Evolutionary conservation across 2,797 vertebrate species (phyloP).

Genomic region (Chiloscyllium punctatum): DNA sequence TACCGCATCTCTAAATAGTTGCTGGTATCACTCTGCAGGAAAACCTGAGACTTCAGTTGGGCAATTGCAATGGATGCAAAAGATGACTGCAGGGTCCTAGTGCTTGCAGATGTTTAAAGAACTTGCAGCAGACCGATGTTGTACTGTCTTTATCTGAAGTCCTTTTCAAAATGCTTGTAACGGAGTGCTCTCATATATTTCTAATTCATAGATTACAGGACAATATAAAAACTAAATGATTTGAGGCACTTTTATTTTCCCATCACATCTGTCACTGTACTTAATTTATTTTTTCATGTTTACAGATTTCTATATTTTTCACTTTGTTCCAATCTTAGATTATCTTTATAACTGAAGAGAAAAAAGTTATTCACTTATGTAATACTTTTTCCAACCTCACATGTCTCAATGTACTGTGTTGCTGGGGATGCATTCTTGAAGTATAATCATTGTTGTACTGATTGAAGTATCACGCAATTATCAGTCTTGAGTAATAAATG

Average conservation of each 20-base stretch:
- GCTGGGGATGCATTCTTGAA: not conserved
- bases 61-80: constrained; percentile 4
- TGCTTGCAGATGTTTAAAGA: constrained; percentile 7
- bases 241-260: not conserved
- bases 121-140: not conserved
- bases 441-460: not conserved
- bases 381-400: not conserved
- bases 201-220: not conserved
- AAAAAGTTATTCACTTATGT: not conserved
- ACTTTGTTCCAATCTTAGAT: not conserved
- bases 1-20: constrained; percentile 29
- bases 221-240: not conserved
- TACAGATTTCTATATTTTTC: not conserved
- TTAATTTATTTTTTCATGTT: not conserved
- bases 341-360: not conserved
- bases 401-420: not conserved
- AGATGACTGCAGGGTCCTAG: constrained; percentile 13
- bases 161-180: not conserved
- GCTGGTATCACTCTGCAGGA: constrained; percentile 35
- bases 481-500: not conserved
- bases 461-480: not conserved
- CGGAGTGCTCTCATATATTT: not conserved
- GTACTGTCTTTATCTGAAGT: not conserved
- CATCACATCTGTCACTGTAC: not conserved
- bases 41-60: constrained; percentile 19